These are phyloP conservation scores for Corydoras maculifer DNA, from an alignment of 2,113 vertebrate genomes.

Conservation along the genomic window DNA sequence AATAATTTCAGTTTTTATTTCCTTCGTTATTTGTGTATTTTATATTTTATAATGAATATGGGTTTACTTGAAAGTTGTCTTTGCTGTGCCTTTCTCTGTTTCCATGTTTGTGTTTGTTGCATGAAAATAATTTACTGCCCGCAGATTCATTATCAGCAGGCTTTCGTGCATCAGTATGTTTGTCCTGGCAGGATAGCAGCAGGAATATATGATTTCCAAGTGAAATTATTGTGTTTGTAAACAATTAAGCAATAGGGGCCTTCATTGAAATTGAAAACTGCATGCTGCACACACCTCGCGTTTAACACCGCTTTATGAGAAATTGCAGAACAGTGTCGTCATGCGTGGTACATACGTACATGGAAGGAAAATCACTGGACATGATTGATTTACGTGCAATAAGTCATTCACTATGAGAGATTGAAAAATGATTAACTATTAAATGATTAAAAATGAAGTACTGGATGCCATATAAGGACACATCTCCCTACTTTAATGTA, in stretches of 20 bases:
- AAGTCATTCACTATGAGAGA: slow-evolving; percentile 46
- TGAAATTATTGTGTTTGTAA: slow-evolving; percentile 43
- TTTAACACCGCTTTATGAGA: slow-evolving; percentile 4
- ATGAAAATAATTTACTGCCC: slow-evolving; percentile 51
- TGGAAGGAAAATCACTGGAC: slow-evolving; percentile 39
- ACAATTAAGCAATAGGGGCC: slow-evolving; percentile 52
- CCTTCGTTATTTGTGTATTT: slow-evolving; percentile 41
- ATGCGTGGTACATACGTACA: slow-evolving; percentile 49
- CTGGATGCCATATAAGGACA: slow-evolving; percentile 7
- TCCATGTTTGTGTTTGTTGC: slow-evolving; percentile 2
- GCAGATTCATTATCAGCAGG: slow-evolving; percentile 51
- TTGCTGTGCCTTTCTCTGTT: neutral
- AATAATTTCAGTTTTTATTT: neutral
- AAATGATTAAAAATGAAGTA: neutral
- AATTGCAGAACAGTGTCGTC: slow-evolving; percentile 58
- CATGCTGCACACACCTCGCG: slow-evolving; percentile 43
- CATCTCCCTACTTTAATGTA: slow-evolving; percentile 38
- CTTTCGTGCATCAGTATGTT: slow-evolving; percentile 38
- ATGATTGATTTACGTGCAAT: slow-evolving; percentile 46
- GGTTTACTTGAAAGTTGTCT: neutral
- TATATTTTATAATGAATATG: slow-evolving; percentile 43
- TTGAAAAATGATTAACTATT: slow-evolving; percentile 37
- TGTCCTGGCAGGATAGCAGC: slow-evolving; percentile 51
- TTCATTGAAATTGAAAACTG: slow-evolving; percentile 49
- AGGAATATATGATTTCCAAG: slow-evolving; percentile 54